These are phyloP conservation scores for Orthosia gothica DNA, from an alignment of 2,888 invertebrate genomes.

Conservation along the genomic window DNA sequence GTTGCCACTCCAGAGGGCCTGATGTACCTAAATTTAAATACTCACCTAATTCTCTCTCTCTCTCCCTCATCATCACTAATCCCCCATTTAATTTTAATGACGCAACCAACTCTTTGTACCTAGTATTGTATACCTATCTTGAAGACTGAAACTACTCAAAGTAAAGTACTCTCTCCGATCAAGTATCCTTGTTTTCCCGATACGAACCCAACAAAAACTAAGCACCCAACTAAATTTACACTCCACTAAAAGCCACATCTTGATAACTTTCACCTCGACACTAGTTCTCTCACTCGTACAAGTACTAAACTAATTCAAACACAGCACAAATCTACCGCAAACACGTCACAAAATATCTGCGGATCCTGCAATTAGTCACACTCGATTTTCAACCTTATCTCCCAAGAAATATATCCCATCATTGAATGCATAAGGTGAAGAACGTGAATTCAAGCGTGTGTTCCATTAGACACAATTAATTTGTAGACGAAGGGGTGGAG, in stretches of 20 bases:
- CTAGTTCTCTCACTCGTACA: constrained; percentile 53
- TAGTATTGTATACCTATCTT: too few relatives aligned
- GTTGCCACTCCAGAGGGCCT: too few relatives aligned
- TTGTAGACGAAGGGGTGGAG: constrained; percentile 72
- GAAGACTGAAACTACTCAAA: background rate
- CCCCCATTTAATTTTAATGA: too few relatives aligned
- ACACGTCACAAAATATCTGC: constrained; percentile 54
- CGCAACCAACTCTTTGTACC: too few relatives aligned
- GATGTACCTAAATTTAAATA: too few relatives aligned
- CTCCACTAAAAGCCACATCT: constrained; percentile 28
- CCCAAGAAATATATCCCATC: constrained; percentile 33
- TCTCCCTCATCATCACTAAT: too few relatives aligned
- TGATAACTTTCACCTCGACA: constrained; percentile 38
- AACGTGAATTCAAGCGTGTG: constrained; percentile 74
- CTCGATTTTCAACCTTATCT: constrained; percentile 40
- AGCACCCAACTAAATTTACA: constrained; percentile 35
- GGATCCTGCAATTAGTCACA: constrained; percentile 26
- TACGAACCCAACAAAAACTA: constrained; percentile 17
- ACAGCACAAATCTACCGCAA: constrained; percentile 53
- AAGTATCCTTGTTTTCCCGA: constrained; percentile 26
- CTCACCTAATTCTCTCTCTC: too few relatives aligned
- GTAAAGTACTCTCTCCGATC: background rate
- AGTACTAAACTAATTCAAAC: constrained; percentile 58
- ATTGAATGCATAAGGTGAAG: constrained; percentile 42
- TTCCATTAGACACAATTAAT: constrained; percentile 86